Evolutionary conservation across 1,140 invertebrate species (phyloP), one percentile per base, ranked within the genome.

Genomic region (Dendroctonus valens): DNA sequence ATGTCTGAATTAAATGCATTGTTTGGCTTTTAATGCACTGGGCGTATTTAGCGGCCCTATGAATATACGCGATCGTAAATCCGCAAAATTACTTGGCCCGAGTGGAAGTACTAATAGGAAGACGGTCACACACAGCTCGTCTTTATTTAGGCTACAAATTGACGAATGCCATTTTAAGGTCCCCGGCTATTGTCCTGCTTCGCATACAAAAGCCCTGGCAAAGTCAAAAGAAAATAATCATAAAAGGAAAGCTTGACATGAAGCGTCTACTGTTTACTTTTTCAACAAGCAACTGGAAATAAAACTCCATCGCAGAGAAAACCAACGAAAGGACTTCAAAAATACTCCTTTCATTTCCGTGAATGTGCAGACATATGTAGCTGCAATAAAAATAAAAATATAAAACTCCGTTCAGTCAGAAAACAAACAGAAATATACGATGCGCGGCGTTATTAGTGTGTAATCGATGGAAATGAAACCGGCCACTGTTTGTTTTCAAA

Each of bases 401-500:
- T 55, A 55, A 55, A 55, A 55, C 53, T 55, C 11, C 53, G 11
- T 55, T 55, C 53, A 55, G 53, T 39, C 53, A 9, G 41, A 15
- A 59, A 59, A 59, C 14, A 59, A 44, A 46, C 6, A 26, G 15
- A 59, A 59, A 59, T 8, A 14, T 15, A 37, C 14, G 42, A 46
- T 8, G 48, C 12, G 50, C 58, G 2, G 9, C 42, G 26, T 48
- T 59, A 59, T 59, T 54, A 37, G 12, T 7, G 37, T 37, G 37
- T n/a, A 53, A 53, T 26, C 51, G 51, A 53, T 53, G 15, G 37
- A 48, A 59, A 59, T 48, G 26, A 59, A 14, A 49, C 14, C 8
- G 42, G 15, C 6, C 44, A 37, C n/a, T 50, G 49, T 61, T 61
- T 61, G 50, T 61, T 61, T 61, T 51, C 52, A 61, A 61, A 61